phyloP scores from a whole-genome alignment of 2,797 vertebrate species.

The Mallotus villosus region DNA sequence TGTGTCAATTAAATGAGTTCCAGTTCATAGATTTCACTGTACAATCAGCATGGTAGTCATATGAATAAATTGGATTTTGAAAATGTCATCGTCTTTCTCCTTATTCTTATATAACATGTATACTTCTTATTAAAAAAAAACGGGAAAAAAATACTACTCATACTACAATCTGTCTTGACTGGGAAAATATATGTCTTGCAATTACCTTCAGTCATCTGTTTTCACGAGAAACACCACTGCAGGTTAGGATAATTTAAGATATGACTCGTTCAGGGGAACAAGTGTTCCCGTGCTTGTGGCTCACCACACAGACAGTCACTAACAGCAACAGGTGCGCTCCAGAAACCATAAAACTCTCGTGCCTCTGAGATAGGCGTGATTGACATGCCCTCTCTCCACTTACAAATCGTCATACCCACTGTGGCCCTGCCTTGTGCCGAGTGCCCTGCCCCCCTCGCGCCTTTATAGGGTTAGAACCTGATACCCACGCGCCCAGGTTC shows the following conservation, averaged over 20 bases:
- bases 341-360: constrained; percentile 53
- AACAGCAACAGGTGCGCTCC: constrained; percentile 77
- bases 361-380: constrained; percentile 45
- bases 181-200: not conserved
- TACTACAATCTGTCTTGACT: no score
- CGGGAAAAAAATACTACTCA: no score
- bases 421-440: constrained; percentile 11
- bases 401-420: not conserved
- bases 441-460: constrained; percentile 65
- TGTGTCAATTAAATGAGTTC: no score
- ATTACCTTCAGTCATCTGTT: not conserved
- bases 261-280: not conserved
- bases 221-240: not conserved
- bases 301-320: constrained; percentile 51
- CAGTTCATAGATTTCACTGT: constrained; percentile 32
- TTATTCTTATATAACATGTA: constrained; percentile 19
- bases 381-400: constrained; percentile 51
- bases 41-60: constrained; percentile 59
- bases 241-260: not conserved
- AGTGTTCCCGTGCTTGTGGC: not conserved
- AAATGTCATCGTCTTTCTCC: constrained; percentile 29
- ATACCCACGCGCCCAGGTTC: constrained; percentile 64
- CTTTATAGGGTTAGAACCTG: constrained; percentile 78
- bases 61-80: constrained; percentile 64
- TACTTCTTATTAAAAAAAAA: no score